These are phyloP conservation scores for Zoroaster sp. DNA, from an alignment of 53 echinoderm and acorn worm genomes.

Conservation along the genomic window DNA sequence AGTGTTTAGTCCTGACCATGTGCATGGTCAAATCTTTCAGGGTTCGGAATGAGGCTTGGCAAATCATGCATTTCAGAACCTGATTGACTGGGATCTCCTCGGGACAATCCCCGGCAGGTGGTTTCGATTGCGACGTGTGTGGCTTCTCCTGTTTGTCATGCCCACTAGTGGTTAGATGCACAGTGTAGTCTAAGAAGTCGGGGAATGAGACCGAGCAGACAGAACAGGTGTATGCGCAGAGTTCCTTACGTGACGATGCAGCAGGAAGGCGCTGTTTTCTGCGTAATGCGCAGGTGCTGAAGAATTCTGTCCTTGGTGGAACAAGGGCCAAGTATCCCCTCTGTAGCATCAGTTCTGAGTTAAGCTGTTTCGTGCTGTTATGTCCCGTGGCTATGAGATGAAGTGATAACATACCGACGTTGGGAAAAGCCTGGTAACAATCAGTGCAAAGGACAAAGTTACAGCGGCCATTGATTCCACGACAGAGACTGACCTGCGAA, in stretches of 20 bases:
- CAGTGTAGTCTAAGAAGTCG: conserved; percentile 86
- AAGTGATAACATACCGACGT: conserved; percentile 65
- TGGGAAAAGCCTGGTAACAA: conserved; percentile 73
- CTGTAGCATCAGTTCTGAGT: conserved; percentile 55
- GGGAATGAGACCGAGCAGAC: conserved; percentile 69
- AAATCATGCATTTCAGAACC: conserved; percentile 93
- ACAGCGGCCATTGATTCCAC: conserved; percentile 57
- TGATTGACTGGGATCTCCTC: conserved; percentile 80
- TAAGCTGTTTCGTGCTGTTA: conserved; percentile 60
- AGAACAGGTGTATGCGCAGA: conserved; percentile 74
- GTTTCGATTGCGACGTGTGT: conserved; percentile 47
- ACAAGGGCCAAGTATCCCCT: conserved; percentile 64
- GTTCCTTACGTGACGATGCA: conserved; percentile 54
- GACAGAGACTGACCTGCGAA: conserved; percentile 62
- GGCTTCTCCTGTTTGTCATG: conserved; percentile 81
- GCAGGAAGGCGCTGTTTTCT: conserved; percentile 57
- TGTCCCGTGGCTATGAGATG: conserved; percentile 75
- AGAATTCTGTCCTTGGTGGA: conserved; percentile 61
- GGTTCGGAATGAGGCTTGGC: conserved; percentile 83
- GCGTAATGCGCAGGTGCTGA: conserved; percentile 70
- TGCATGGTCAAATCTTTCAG: conserved; percentile 95
- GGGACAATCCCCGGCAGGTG: conserved; percentile 53
- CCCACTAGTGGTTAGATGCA: conserved; percentile 88
- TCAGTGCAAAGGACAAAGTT: conserved; percentile 76
- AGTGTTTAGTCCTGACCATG: conserved; percentile 94